Evolutionary conservation across 2,888 invertebrate species (phyloP), one percentile per base, ranked within the genome.

Genomic region (Catocala nupta): DNA sequence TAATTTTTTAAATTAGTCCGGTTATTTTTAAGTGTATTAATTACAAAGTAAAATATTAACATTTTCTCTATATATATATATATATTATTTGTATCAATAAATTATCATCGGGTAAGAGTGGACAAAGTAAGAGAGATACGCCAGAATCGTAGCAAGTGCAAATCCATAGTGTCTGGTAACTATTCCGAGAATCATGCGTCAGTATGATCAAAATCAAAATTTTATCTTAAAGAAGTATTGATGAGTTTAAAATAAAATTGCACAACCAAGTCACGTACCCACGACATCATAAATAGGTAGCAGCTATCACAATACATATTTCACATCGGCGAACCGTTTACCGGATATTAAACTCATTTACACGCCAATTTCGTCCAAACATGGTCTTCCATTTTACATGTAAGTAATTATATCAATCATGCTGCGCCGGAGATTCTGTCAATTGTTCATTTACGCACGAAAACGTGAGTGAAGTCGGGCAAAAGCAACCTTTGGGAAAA

Each of bases 371-470:
- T 55, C n/a, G 5, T 13, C 64, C 62, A 70, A 50, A 68, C 61
- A 69, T 65, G 66, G 52, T 53, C 49, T 62, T 63, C 11, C 59
- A 68, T 51, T 60, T 77, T 65, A 59, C 59, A 68, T 43, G 49
- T 57, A 45, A 47, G 61, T 70, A 78, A 77, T 81, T 81, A 71
- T 70, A 74, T 57, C 68, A 70, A 78, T 79, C 64, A 69, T 49
- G 51, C 39, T 57, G 56, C 59, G 39, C 44, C 55, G 59, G 48
- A 66, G 65, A 71, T 73, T 58, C 59, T 70, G 71, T 56, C 76
- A 64, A 75, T 80, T 80, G 80, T 79, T 68, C 50, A 48, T 59
- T 45, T 49, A 12, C 49, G 56, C 79, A 82, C 79, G 80, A 78
- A 74, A 72, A 66, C 79, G 82, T 81, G 83, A 77, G 73, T 57